Evolutionary conservation across 2,113 vertebrate species (phyloP), one percentile per base, ranked within the genome.

Genomic region (Seriola quinqueradiata): DNA sequence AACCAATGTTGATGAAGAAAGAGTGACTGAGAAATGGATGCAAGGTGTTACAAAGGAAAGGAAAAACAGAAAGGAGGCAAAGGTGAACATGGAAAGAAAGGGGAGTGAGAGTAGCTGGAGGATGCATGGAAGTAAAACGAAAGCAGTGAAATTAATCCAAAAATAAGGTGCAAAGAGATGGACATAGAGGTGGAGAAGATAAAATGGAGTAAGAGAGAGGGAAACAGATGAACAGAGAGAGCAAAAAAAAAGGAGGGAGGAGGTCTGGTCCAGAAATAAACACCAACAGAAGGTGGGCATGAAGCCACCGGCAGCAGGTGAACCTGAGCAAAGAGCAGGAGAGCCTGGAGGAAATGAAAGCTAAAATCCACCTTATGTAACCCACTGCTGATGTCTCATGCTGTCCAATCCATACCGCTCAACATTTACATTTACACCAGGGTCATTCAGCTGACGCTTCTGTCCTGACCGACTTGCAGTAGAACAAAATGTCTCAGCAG

Each of bases 281-380:
- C 88, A 86, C 19, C 72, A 81, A 91, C 91, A 92, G 91, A 92
- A 87, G 91, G 91, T 89, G 86, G 91, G 91, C 86, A 85, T 0
- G 34, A 10, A 68, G 89, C 89, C 89, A 90, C 75, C 23, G 52
- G 80, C 89, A 90, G 87, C 89, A 92, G 91, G 89, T 87, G 87
- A 88, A 82, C 71, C 87, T 83, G 74, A 78, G 75, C 50, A 36
- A 61, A 70, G 84, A 80, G 76, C 88, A 87, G 82, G 77, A 82
- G 72, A 86, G 77, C 79, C 89, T 81, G 84, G 79, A 91, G 87
- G 91, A 89, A 87, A 87, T 81, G 75, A 84, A 80, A 60, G 68
- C 75, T 70, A 0, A 82, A 73, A 88, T 87, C 89, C 79, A 79
- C 71, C 79, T 81, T 44, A 77, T 50, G 70, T 70, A 81, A 88